These are phyloP conservation scores for Malaclemys terrapin DNA, from an alignment of 2,113 vertebrate genomes.

Conservation along the genomic window DNA sequence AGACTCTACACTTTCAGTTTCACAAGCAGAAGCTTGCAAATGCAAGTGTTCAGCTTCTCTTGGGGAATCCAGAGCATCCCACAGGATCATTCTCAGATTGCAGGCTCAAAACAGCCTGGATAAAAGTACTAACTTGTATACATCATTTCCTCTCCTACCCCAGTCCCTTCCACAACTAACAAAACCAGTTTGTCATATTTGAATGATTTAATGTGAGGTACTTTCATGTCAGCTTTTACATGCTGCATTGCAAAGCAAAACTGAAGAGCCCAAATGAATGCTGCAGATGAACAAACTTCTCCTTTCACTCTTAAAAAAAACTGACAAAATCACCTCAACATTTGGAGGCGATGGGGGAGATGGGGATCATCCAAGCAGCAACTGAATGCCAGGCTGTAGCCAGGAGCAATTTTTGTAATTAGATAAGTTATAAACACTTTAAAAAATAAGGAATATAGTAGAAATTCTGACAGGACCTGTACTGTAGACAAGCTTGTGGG, in stretches of 20 bases:
- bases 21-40: not conserved
- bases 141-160: not conserved
- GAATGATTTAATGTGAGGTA: not conserved
- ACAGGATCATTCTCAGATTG: not conserved
- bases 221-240: not conserved
- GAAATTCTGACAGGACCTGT: conserved; percentile 50
- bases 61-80: not conserved
- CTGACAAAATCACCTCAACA: conserved; percentile 15
- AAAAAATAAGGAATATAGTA: conserved; percentile 47
- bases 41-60: not conserved
- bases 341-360: conserved; percentile 10
- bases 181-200: conserved; percentile 1
- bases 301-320: conserved; percentile 11
- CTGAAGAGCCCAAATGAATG: not conserved
- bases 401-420: conserved; percentile 30
- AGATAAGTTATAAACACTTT: conserved; percentile 49
- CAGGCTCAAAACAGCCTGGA: not conserved
- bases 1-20: not conserved
- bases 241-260: not conserved
- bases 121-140: not conserved
- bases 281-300: not conserved
- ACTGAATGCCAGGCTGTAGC: conserved; percentile 32
- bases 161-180: not conserved
- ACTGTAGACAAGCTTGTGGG: conserved; percentile 16
- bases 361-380: conserved; percentile 35